Base-by-base conservation (phyloP, 2,888 invertebrate species). In the Ypsolopha sequella region DNA sequence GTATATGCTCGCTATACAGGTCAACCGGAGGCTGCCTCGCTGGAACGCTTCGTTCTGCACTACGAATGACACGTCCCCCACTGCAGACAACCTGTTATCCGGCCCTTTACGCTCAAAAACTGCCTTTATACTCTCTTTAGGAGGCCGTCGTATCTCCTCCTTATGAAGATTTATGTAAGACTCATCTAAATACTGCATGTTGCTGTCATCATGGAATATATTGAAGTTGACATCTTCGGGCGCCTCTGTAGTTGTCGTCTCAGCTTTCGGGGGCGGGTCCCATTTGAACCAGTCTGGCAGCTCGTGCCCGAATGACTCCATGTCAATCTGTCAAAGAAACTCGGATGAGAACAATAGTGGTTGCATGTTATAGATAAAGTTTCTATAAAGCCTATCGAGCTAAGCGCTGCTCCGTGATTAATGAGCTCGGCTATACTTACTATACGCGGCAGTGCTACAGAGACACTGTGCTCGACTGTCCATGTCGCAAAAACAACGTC, bases 1-100 rank as follows among this genome's bases (percentile, higher is more conserved):
- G 81, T 91, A 91, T 72, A 92, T 85, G 62, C 88, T 89, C 52
- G 91, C 92, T 63, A 90, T 88, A 74, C 92, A 92, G 61, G 89
- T 88, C 59, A 92, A 80, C 55, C 89, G 88, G 54, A 92, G 85
- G 65, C 89, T 89, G 56, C 91, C 91, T 39, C 89, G 88, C 70
- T 89, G 88, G 70, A 92, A 92, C 53, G 89, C 89, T 62, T 89
- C 89, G 58, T 87, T 86, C 55, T 87, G 88, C 60, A 92, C 90
- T 61, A 90, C 90, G 60, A 90, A 85, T 58, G 91, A 88, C 63
- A 91, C 80, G 58, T 78, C 81, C 9, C 80, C 84, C 41, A 80
- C 76, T 11, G 84, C 76, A 38, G 79, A 74, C 61, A 79, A 65
- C 58, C 85, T 68, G 56, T 73, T 79, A 59, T 85, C 85, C 36